Base-by-base conservation (phyloP, 2,888 invertebrate genomes). In the Lapara coniferarum region DNA sequence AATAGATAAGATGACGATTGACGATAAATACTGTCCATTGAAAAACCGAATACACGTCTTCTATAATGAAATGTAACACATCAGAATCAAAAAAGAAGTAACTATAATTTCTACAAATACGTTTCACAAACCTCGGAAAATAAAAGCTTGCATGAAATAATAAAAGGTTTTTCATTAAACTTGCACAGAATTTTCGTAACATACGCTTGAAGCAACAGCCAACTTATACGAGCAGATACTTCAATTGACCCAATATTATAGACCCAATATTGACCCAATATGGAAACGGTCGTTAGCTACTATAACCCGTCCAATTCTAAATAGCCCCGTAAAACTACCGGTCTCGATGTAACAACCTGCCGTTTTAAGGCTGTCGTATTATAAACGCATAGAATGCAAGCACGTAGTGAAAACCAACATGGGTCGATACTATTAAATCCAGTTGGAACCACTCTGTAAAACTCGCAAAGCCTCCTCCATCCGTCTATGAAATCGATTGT, bases 401-500 rank as follows among this genome's bases (percentile, higher is more conserved):
- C 69, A 72, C 68, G 68, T 59, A 67, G 68, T 75, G 74, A 72
- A 75, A 77, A 76, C 71, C 71, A 73, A 69, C 69, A 69, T 69
- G 73, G 75, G 75, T 78, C 77, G 76, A 76, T 77, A 73, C 71
- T 69, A 72, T 72, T 77, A 79, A 82, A 81, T 76, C 78, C 75
- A 71, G 72, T 75, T 71, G 69, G 72, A 75, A 74, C 71, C 53
- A 73, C 75, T 78, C 75, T 76, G 76, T 78, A 78, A 78, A 81
- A 80, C 74, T 76, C 71, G 73, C 71, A 69, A 74, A 71, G 66
- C 71, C 69, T 53, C 25, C 70, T 73, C 69, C 71, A 74, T 75
- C 74, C 73, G 69, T 67, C 72, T 74, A 73, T 77, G 73, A 73
- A 76, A 79, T 79, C 81, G 78, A 81, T 81, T 81, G 81, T 82